Evolutionary conservation across 2,113 vertebrate genomes (phyloP), one percentile per base, ranked within the genome.

Genomic region (Nanorana parkeri): DNA sequence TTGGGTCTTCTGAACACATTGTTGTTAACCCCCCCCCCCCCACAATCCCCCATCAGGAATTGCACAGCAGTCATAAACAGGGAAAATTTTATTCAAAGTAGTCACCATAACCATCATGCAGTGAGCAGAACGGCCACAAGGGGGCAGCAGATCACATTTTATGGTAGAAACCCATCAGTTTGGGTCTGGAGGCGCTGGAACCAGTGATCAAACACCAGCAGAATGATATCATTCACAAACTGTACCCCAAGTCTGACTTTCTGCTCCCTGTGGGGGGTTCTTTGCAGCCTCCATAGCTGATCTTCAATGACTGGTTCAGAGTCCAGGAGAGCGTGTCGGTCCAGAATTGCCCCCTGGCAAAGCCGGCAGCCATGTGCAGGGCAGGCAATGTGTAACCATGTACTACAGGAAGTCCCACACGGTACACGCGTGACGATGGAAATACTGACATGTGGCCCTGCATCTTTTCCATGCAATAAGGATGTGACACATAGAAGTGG

Each of bases 401-500:
- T 47, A 41, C 10, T 41, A 41, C 41, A 41, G 41, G n/a, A 41
- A 47, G 41, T 47, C 10, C 13, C 2, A 47, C 41, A 47, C 13
- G 13, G 13, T 47, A 47, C 58, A n/a, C n/a, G n/a, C n/a, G n/a
- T 23, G 11, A 21, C 1, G 3, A 23, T 60, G 19, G 19, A 21
- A 6, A n/a, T 7, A n/a, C 58, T n/a, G 3, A 17, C 7, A 2
- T 16, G 20, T 20, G 41, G n/a, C 68, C 68, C 8, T 20, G 23
- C 28, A 24, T 20, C 54, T 26, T n/a, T 17, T 58, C 69, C 69
- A 73, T 74, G 71, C 71, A 74, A 58, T 58, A 11, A 21, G n/a
- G 54, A 69, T 52, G 3, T 11, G 28, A 28, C 5, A 24, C 5
- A 24, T 0, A 63, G 10, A 63, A 16, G 2, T 63, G 1, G 21